These are phyloP conservation scores for Macaca fascicularis DNA, from an alignment of 2,113 vertebrate species.

Conservation along the genomic window DNA sequence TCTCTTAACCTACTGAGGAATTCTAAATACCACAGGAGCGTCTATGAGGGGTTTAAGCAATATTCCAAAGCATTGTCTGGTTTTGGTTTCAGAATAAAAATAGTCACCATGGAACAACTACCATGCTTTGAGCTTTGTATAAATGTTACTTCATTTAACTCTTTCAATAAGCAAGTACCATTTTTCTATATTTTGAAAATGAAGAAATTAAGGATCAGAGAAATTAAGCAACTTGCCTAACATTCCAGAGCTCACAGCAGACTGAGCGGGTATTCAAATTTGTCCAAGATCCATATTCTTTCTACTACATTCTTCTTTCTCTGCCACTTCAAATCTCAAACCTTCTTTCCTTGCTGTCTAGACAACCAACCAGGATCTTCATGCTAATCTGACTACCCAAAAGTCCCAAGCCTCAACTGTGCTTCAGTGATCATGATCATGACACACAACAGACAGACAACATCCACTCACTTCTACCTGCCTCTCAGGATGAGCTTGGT, in stretches of 20 bases:
- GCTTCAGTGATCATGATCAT: not conserved
- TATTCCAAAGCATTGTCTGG: not conserved
- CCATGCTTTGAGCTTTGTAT: not conserved
- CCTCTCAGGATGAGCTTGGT: not conserved
- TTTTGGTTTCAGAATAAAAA: conserved; percentile 29
- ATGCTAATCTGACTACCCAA: not conserved
- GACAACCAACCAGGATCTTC: not conserved
- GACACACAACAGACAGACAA: not conserved
- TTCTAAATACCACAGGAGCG: not conserved
- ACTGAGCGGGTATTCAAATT: not conserved
- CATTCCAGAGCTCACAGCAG: not conserved
- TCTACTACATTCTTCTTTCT: not conserved
- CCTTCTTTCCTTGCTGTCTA: not conserved
- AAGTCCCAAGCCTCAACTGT: not conserved
- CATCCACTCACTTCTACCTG: not conserved
- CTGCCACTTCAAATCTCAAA: not conserved
- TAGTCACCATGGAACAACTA: not conserved
- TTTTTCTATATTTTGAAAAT: not conserved
- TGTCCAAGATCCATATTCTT: not conserved
- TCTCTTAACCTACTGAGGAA: not conserved
- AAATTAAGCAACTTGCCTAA: not conserved
- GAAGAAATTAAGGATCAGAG: not conserved
- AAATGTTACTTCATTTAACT: not conserved
- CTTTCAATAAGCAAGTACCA: not conserved
- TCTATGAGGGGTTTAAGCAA: not conserved